Percentiles rank a stretch among this genome's conserved stretches.
These are phyloP conservation scores for Alethe castanea DNA, from an alignment of 2,113 vertebrate species.

Conservation along the genomic window DNA sequence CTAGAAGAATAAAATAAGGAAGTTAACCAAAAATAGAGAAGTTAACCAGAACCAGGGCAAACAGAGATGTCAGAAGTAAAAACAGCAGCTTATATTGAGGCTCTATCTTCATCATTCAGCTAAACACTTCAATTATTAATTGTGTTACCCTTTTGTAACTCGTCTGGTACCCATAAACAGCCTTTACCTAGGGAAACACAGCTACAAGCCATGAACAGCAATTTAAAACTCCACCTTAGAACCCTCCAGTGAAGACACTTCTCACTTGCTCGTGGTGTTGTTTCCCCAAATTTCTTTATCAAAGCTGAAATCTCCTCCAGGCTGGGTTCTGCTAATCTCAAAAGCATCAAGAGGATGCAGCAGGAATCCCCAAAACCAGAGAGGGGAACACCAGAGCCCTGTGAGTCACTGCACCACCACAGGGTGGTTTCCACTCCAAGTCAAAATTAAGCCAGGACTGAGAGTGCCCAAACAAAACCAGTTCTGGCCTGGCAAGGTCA, in stretches of 20 bases:
- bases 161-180: background rate
- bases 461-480: background rate
- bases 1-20: conserved; percentile 61
- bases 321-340: background rate
- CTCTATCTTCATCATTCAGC: background rate
- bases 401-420: background rate
- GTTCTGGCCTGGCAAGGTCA: background rate
- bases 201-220: background rate
- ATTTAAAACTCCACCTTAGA: accelerated
- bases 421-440: background rate
- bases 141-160: background rate
- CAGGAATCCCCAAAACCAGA: background rate
- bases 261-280: background rate
- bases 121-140: background rate
- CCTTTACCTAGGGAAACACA: background rate
- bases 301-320: background rate
- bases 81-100: background rate
- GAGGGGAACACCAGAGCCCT: background rate
- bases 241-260: background rate
- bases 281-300: background rate
- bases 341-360: background rate
- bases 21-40: background rate
- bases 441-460: background rate
- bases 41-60: background rate
- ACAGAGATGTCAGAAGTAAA: background rate